phyloP scores from a whole-genome alignment of 1,140 invertebrate species.

The Scaptomyza montana region DNA sequence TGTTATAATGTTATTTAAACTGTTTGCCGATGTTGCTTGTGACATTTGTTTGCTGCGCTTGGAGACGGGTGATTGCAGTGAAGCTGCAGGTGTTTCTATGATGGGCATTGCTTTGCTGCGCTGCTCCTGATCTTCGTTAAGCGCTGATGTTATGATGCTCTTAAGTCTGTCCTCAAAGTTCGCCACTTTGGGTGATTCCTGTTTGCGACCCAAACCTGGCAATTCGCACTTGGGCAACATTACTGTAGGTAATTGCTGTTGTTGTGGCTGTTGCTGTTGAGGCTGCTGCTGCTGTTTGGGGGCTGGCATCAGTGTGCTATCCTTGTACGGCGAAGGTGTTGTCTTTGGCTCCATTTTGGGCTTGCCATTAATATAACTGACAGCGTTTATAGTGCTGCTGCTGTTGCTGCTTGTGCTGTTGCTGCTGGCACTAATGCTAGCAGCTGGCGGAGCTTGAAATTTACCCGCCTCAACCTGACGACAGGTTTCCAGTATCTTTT shows the following conservation, averaged over 20 bases:
- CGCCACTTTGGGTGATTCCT: constrained; percentile 91
- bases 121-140: constrained; percentile 92
- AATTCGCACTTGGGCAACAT: constrained; percentile 40
- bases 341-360: constrained; percentile 36
- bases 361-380: constrained; percentile 33
- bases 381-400: constrained; percentile 7
- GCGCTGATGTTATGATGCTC: constrained; percentile 94
- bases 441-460: constrained; percentile 70
- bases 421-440: neutral
- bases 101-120: constrained; percentile 78
- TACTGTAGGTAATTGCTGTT: constrained; percentile 20
- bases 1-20: constrained; percentile 75
- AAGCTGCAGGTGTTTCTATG: constrained; percentile 42
- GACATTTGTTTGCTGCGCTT: constrained; percentile 69
- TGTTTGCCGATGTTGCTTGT: constrained; percentile 40
- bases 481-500: constrained; percentile 94
- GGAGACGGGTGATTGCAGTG: constrained; percentile 62
- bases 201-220: constrained; percentile 56
- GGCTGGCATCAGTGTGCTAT: constrained; percentile 81
- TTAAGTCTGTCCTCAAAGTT: constrained; percentile 96
- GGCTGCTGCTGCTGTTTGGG: constrained; percentile 60
- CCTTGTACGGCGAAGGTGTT: constrained; percentile 48
- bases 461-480: constrained; percentile 93
- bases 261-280: constrained; percentile 41
- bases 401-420: constrained; percentile 9